phyloP scores from a whole-genome alignment of 2,113 vertebrate genomes.

The Bagarius yarrelli region DNA sequence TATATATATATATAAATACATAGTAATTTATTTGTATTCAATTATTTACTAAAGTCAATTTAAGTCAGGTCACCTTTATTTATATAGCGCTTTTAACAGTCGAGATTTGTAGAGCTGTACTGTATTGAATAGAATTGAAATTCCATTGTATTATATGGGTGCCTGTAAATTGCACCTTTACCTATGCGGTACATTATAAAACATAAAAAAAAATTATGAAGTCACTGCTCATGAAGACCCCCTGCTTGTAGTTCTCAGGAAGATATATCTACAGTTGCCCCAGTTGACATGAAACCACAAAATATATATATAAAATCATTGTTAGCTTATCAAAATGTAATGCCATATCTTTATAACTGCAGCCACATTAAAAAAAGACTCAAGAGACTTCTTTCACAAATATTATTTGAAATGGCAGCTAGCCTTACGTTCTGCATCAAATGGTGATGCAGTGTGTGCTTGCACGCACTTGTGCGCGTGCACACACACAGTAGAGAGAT shows the following conservation, averaged over 20 bases:
- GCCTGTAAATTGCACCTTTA: not conserved
- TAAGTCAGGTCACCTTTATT: no score
- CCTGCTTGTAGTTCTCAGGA: not conserved
- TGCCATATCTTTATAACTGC: not conserved
- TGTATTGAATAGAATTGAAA: no score
- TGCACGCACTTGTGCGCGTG: not conserved
- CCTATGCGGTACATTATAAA: not conserved
- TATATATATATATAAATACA: no score
- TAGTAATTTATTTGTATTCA: no score
- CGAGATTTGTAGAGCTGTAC: no score
- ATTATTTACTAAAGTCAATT: no score
- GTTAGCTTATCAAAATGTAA: not conserved
- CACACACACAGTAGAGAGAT: conserved; percentile 24
- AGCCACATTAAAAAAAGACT: not conserved
- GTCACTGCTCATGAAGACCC: not conserved
- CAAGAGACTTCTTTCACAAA: not conserved
- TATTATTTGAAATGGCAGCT: conserved; percentile 20
- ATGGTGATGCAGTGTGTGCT: conserved; percentile 22
- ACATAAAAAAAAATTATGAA: no score
- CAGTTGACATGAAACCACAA: conserved; percentile 48
- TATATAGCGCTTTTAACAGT: no score
- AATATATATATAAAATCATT: conserved; percentile 3
- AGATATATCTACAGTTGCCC: conserved; percentile 39
- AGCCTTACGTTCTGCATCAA: conserved; percentile 20
- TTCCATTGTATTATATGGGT: no score